These are phyloP conservation scores for Spilosoma lubricipeda DNA, from an alignment of 2,888 invertebrate genomes.

Conservation along the genomic window DNA sequence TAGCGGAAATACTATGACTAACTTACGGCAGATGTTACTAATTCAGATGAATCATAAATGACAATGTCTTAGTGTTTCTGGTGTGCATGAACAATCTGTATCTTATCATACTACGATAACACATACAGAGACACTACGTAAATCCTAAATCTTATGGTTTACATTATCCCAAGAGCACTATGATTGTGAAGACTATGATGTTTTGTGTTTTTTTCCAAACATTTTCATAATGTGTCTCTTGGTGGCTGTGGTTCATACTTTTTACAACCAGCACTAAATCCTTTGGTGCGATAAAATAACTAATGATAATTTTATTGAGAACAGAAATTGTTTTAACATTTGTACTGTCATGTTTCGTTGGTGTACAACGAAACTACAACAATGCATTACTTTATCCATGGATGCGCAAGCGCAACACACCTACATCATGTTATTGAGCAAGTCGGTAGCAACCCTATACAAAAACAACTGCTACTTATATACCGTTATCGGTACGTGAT, in stretches of 20 bases:
- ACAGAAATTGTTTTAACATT: no score
- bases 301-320: no score
- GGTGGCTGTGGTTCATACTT: no score
- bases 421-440: neutral
- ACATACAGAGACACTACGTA: neutral
- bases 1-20: neutral
- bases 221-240: no score
- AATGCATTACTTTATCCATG: neutral
- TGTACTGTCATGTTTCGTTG: no score
- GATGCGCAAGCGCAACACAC: neutral
- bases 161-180: neutral
- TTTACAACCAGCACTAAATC: no score
- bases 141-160: neutral
- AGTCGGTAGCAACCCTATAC: conserved; percentile 33
- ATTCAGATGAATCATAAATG: neutral
- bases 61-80: neutral
- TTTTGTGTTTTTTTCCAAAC: neutral
- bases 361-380: no score
- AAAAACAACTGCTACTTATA: conserved; percentile 5
- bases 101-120: neutral
- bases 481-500: conserved; percentile 45
- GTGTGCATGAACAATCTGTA: neutral
- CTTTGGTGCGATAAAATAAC: no score
- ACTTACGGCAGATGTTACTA: neutral
- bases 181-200: neutral